Evolutionary conservation across 2,797 vertebrate genomes (phyloP), one percentile per base, ranked within the genome.

Genomic region (Calcarius lapponicus): DNA sequence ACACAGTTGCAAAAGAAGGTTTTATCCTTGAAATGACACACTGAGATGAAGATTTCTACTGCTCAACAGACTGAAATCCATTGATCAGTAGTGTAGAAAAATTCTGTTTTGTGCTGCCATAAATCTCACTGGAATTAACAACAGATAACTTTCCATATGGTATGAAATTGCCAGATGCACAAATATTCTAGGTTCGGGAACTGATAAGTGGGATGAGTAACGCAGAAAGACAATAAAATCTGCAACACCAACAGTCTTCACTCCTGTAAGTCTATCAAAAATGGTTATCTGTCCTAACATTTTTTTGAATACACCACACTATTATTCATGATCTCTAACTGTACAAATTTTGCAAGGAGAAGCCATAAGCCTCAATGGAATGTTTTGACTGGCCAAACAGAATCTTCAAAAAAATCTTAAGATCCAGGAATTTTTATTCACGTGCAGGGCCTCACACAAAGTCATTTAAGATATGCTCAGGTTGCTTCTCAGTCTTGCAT

Each of bases 61-160:
- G 50, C 72, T 95, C 58, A 69, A 80, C 13, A 61, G 28, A 71
- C 31, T 38, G 40, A 72, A 65, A 87, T 85, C 28, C 26, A 32
- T 45, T 87, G 10, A 57, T 72, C 22, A 48, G 54, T 76, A 74
- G 34, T 60, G 22, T n/a, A 57, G 21, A 83, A 28, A 89, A 78
- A 43, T 60, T 84, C 92, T 62, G 12, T 11, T 42, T 48, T 64
- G 73, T 21, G 24, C 48, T 94, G 65, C 4, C 57, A 80, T 69
- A 65, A 56, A 47, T 80, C 38, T 92, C 80, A 88, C 43, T 11
- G 31, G 64, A 94, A 95, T 88, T 93, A 79, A 67, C 66, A 72
- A 57, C 75, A 64, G 69, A 87, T 90, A 84, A 74, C 43, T 95
- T 95, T 42, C 57, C 57, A 50, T 34, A 50, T 61, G 29, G 24